These are phyloP conservation scores for Sussaba pulchella DNA, from an alignment of 2,888 invertebrate genomes.

Conservation along the genomic window DNA sequence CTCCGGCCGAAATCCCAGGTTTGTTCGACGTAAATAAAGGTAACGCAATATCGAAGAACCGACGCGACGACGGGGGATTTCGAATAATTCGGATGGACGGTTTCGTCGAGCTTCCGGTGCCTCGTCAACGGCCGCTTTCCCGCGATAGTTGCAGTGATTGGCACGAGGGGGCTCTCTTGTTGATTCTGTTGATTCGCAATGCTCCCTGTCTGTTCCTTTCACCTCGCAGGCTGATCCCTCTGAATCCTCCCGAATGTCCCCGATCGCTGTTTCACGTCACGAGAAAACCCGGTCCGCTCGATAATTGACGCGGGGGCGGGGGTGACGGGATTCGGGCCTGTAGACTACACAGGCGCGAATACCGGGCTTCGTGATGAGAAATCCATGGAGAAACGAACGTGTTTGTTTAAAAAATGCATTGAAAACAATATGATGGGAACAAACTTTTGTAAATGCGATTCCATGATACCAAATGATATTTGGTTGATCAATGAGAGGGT, in stretches of 20 bases:
- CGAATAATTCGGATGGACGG: constrained; percentile 61
- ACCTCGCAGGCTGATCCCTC: not conserved
- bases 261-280: constrained; percentile 34
- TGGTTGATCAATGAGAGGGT: too few relatives aligned
- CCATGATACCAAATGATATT: too few relatives aligned
- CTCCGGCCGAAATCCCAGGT: constrained; percentile 9
- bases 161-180: constrained; percentile 64
- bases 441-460: too few relatives aligned
- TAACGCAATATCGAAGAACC: constrained; percentile 61
- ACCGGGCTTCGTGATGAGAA: too few relatives aligned
- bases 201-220: not conserved
- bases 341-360: constrained; percentile 15
- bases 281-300: constrained; percentile 48
- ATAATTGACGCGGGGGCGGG: constrained; percentile 60
- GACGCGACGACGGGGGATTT: constrained; percentile 43
- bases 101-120: constrained; percentile 22
- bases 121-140: constrained; percentile 12
- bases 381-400: too few relatives aligned
- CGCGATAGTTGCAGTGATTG: constrained; percentile 57
- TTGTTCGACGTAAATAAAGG: constrained; percentile 61
- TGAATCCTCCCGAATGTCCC: constrained; percentile 16
- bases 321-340: too few relatives aligned
- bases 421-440: too few relatives aligned
- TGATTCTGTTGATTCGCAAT: constrained; percentile 68
- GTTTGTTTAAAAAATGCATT: too few relatives aligned